Conservation (phyloP, 92 coral and sea anemone species). For the Epizoanthus scotinus region DNA sequence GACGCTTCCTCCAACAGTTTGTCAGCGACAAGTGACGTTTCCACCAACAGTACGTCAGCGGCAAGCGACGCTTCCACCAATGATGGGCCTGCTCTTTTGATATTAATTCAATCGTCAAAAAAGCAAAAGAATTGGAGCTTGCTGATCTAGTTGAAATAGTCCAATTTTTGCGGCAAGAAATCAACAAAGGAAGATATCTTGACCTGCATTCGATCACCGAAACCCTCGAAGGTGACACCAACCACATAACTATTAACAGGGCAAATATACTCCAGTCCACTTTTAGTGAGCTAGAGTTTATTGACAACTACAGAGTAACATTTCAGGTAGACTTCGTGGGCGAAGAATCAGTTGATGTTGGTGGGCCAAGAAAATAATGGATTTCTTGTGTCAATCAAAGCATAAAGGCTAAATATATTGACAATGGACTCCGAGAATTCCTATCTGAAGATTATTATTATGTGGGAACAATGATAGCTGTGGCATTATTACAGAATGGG, state of each 20-base stretch:
- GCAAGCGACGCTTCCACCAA: too few species aligned
- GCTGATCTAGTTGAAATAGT: too few species aligned
- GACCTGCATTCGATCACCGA: constrained; percentile 51
- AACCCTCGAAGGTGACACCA: constrained; percentile 53
- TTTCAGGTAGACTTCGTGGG: constrained; percentile 69
- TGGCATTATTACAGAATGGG: constrained; percentile 45
- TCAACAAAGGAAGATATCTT: constrained; percentile 54
- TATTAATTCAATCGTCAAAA: too few species aligned
- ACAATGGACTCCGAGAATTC: constrained; percentile 23
- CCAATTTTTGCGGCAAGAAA: too few species aligned
- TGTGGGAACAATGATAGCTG: constrained; percentile 32
- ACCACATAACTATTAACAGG: constrained; percentile 55
- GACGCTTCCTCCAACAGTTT: too few species aligned
- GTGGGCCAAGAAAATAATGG: constrained; percentile 63
- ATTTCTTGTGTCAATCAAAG: constrained; percentile 22
- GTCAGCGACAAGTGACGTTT: too few species aligned
- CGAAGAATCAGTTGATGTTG: constrained; percentile 39
- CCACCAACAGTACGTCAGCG: too few species aligned
- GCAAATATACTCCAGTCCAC: constrained; percentile 53
- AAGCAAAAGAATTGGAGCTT: too few species aligned
- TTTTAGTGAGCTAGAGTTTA: constrained; percentile 64
- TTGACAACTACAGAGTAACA: constrained; percentile 44
- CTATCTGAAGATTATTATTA: constrained; percentile 34
- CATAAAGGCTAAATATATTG: constrained; percentile 36
- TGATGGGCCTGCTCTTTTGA: too few species aligned